Base-by-base conservation (phyloP, 2,113 vertebrate genomes). In the Scomber japonicus region DNA sequence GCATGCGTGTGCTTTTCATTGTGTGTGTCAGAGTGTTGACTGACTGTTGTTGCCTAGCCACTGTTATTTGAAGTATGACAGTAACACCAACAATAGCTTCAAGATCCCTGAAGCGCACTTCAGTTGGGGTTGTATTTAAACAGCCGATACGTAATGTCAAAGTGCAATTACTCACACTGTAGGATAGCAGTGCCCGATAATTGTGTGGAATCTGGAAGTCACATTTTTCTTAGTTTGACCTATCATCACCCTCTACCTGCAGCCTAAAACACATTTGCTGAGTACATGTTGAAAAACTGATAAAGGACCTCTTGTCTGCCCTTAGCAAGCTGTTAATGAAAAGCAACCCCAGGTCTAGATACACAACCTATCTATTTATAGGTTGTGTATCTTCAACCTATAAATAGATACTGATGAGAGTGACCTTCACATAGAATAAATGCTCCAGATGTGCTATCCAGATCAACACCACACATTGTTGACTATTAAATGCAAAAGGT, bases 61-160 rank as follows among this genome's bases (percentile, higher is more conserved):
- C 80, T 84, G 89, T 78, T 68, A 68, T 88, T 48, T 57, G 16
- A 85, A 78, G 75, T 12, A 69, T 80, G 82, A 78, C 59, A 44
- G 61, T 62, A 24, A 70, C 53, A 64, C 81, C 75, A 83, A 77
- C 78, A 89, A 87, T 87, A 92, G 85, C 73, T 19, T 49, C 1
- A 51, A n/a, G 57, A 79, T 51, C 54, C 46, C 45, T 50, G 71
- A 64, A 21, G 30, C 9, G n/a, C 40, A 40, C 68, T 48, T 65
- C 51, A 71, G 59, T 13, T 19, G 60, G 30, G 50, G 40, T 30
- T 56, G 61, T 35, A 35, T 55, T 53, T 15, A 65, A 53, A 78
- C 56, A 77, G 71, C 19, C 76, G 78, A 78, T 8, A 19, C 12
- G 16, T 5, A 35, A 40, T 16, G 64, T 55, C 44, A 68, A 11